Percentiles rank a stretch among this genome's conserved stretches.
phyloP scores from a whole-genome alignment of 2,113 vertebrate genomes.

The Oncorhynchus kisutch region DNA sequence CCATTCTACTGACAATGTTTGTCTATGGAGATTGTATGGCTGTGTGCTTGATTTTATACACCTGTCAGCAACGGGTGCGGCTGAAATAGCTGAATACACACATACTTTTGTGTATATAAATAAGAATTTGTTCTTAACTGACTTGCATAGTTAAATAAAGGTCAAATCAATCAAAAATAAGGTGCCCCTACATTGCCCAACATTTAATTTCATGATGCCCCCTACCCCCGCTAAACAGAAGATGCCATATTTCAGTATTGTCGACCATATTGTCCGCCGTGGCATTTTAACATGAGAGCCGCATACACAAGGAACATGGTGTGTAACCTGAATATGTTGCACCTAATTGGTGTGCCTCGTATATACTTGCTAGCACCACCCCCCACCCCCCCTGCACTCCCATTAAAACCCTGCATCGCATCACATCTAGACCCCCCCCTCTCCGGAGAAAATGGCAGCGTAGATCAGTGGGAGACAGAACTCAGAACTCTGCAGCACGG shows the following conservation, averaged over 20 bases:
- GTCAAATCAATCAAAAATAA: neutral
- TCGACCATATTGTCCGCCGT: conserved; percentile 33
- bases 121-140: too few relatives aligned
- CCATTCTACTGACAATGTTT: too few relatives aligned
- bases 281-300: conserved; percentile 22
- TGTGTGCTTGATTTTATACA: too few relatives aligned
- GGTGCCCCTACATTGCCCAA: neutral
- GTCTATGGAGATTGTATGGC: too few relatives aligned
- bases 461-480: conserved; percentile 60
- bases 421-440: conserved; percentile 5
- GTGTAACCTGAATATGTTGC: conserved; percentile 38
- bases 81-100: too few relatives aligned
- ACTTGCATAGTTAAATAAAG: neutral
- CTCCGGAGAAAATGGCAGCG: conserved; percentile 7
- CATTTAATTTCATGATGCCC: conserved; percentile 27
- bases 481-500: conserved; percentile 53
- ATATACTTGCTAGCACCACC: conserved; percentile 28
- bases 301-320: conserved; percentile 1
- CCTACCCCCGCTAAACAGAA: conserved; percentile 24
- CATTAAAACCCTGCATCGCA: conserved; percentile 40
- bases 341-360: conserved; percentile 51
- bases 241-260: conserved; percentile 38
- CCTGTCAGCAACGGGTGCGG: too few relatives aligned
- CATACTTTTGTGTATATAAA: too few relatives aligned
- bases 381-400: neutral